Percentiles rank a stretch among this genome's conserved stretches.
Evolutionary conservation across 2,113 vertebrate species (phyloP).

Genomic region (Rhineura floridana): DNA sequence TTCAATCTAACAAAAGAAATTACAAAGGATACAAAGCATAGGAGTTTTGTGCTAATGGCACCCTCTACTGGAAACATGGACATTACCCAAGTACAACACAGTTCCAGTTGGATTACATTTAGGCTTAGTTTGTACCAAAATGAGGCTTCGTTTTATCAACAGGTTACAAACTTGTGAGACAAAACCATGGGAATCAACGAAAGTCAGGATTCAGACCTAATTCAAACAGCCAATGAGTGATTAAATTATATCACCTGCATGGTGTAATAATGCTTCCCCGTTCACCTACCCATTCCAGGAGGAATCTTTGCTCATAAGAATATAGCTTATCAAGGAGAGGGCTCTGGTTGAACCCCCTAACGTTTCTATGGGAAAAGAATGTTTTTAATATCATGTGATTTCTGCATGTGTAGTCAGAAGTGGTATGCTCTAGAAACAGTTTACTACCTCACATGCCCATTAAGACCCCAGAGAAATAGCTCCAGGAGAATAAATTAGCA

Average conservation of each 20-base stretch:
- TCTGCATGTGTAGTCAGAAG: not conserved
- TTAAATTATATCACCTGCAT: not conserved
- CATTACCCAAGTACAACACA: not conserved
- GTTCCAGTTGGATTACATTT: not conserved
- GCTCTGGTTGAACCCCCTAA: not conserved
- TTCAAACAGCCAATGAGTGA: no score
- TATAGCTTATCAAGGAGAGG: no score
- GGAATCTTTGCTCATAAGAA: not conserved
- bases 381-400: not conserved
- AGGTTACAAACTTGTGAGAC: not conserved
- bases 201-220: rapidly evolving
- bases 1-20: rapidly evolving
- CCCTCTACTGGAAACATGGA: not conserved
- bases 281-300: not conserved
- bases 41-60: not conserved
- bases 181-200: rapidly evolving
- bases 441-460: rapidly evolving
- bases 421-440: not conserved
- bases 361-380: not conserved
- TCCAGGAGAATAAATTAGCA: not conserved
- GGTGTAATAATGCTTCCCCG: not conserved
- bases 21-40: not conserved
- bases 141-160: not conserved
- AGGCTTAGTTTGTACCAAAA: not conserved
- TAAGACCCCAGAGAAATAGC: not conserved